Percentiles rank a stretch among this genome's conserved stretches.
Conservation (phyloP, 2,888 invertebrate genomes). For the Polyommatus icarus region DNA sequence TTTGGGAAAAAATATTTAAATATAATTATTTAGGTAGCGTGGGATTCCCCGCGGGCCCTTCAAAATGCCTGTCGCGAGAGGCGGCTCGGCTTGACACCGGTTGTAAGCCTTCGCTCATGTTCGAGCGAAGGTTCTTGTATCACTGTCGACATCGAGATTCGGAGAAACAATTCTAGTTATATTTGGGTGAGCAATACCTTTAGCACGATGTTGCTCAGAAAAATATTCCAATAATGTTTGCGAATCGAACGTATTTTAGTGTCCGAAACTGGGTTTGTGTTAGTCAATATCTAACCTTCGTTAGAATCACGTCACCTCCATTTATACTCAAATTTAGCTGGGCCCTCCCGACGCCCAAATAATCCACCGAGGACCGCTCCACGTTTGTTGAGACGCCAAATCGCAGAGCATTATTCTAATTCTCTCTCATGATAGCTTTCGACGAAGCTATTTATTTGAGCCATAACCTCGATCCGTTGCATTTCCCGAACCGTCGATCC, state of each 20-base stretch:
- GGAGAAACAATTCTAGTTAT: background rate
- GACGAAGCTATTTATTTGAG: slow-evolving; percentile 77
- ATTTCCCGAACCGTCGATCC: slow-evolving; percentile 32
- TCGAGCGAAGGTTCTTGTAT: background rate
- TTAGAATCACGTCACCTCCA: slow-evolving; percentile 66
- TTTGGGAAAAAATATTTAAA: background rate
- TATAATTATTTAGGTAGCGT: slow-evolving; percentile 8
- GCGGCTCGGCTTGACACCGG: slow-evolving; percentile 5
- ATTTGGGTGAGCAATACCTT: background rate
- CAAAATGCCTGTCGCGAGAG: background rate
- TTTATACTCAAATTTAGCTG: slow-evolving; percentile 72
- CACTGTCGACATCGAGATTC: background rate
- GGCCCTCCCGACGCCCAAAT: slow-evolving; percentile 67
- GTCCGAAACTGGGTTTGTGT: slow-evolving; percentile 38
- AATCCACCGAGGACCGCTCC: slow-evolving; percentile 76
- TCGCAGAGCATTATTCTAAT: slow-evolving; percentile 79
- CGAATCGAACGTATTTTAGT: slow-evolving; percentile 29
- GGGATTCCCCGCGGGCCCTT: background rate
- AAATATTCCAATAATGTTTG: background rate
- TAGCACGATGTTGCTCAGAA: background rate
- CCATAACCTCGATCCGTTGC: slow-evolving; percentile 61
- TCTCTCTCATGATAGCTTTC: slow-evolving; percentile 75
- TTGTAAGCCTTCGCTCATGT: slow-evolving; percentile 3
- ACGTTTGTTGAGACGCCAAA: slow-evolving; percentile 77
- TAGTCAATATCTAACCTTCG: slow-evolving; percentile 50